Percentiles rank a stretch among this genome's conserved stretches.
Evolutionary conservation across 2,888 invertebrate genomes (phyloP).

Genomic region (Carterocephalus palaemon): DNA sequence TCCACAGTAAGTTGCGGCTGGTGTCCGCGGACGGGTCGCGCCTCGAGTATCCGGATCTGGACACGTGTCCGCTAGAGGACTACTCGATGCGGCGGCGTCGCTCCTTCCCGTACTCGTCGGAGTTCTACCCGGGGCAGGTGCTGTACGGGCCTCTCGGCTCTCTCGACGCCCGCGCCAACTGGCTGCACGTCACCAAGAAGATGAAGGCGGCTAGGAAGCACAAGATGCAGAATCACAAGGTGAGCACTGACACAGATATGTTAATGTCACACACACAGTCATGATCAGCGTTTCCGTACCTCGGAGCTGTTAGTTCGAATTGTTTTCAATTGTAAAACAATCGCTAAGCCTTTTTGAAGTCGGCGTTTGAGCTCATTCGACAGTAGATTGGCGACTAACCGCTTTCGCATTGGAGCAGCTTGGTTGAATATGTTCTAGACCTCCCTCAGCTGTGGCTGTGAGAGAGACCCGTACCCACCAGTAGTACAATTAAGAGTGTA

Average conservation of each 20-base stretch:
- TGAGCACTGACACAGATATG: too few relatives aligned
- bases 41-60: constrained; percentile 82
- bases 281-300: too few relatives aligned
- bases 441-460: too few relatives aligned
- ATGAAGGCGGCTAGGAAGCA: constrained; percentile 82
- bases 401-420: too few relatives aligned
- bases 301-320: too few relatives aligned
- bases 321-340: too few relatives aligned
- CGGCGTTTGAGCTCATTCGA: too few relatives aligned
- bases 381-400: neutral
- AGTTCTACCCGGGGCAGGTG: constrained; percentile 75
- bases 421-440: too few relatives aligned
- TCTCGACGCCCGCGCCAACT: constrained; percentile 85
- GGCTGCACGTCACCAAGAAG: constrained; percentile 87
- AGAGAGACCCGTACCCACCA: too few relatives aligned
- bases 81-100: constrained; percentile 83
- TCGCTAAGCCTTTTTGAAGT: too few relatives aligned
- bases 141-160: constrained; percentile 86
- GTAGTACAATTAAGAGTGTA: too few relatives aligned
- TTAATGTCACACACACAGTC: too few relatives aligned
- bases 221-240: constrained; percentile 78
- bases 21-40: constrained; percentile 82
- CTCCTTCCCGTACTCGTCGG: constrained; percentile 67
- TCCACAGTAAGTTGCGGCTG: constrained; percentile 83
- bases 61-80: constrained; percentile 85